Evolutionary conservation across 1,140 invertebrate genomes (phyloP), one percentile per base, ranked within the genome.

Genomic region (Papilio helenus): DNA sequence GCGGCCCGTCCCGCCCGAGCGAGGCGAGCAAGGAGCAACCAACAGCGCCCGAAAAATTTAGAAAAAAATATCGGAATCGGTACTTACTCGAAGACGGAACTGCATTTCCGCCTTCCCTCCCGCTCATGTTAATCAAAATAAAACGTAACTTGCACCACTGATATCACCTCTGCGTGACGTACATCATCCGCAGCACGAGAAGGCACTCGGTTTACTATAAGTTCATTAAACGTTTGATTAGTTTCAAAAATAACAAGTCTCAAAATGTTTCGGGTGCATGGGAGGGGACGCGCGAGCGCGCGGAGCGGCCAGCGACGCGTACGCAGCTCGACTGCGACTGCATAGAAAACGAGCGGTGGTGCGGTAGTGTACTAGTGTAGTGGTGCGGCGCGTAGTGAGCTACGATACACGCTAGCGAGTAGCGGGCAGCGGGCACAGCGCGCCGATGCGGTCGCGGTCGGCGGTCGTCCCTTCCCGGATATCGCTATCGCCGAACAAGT

Each of bases 41-140:
- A 81, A 58, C 51, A 82, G 51, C 81, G 76, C 61, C n/a, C 80
- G 42, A 58, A 34, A 68, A 76, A 29, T 55, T 79, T 65, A 79
- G 76, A 77, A 79, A 85, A 85, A 82, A 83, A 83, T 83, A 79
- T 78, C 76, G 77, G 78, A 88, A 84, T 80, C 82, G 79, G 81
- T 89, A 94, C 93, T 92, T 87, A 94, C 92, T 92, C 80, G 89
- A 92, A 93, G 93, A 92, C 90, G 92, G 93, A 94, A 92, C 90
- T 94, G 91, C 92, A 94, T 93, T 93, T 94, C 93, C 93, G 92
- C 89, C 91, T 92, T 92, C 90, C 90, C 89, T 94, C 88, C 89
- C 93, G 89, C 90, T 93, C 93, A 94, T 94, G 86, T 90, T 94
- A 93, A 90, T 83, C 85, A 85, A 87, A 86, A 88, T 89, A 89